These are phyloP conservation scores for Dasysyrphus tricinctus DNA, from an alignment of 2,888 invertebrate species.

Conservation along the genomic window DNA sequence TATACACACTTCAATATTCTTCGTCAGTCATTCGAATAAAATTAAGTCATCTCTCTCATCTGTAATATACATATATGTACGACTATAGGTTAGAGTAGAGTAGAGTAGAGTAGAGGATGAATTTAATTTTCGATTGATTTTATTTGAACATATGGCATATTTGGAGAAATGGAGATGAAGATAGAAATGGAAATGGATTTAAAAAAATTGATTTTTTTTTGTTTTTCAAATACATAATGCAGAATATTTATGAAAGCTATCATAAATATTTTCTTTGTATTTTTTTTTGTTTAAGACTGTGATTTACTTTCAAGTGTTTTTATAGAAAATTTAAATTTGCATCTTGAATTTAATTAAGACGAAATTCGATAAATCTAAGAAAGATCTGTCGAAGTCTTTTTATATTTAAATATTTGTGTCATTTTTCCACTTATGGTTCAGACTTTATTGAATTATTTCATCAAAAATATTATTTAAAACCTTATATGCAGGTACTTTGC, in stretches of 20 bases:
- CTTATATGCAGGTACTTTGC: too few relatives aligned
- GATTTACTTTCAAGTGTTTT: constrained; percentile 24
- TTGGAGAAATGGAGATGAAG: background rate
- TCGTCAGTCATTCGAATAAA: constrained; percentile 68
- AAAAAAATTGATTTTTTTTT: background rate
- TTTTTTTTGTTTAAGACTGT: constrained; percentile 17
- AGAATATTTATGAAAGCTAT: background rate
- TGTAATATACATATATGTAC: background rate
- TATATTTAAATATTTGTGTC: too few relatives aligned
- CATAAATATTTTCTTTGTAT: background rate
- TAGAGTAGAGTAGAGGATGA: background rate
- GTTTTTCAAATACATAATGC: background rate
- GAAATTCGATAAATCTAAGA: constrained; percentile 1
- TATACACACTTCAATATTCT: constrained; percentile 52
- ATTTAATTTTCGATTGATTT: constrained; percentile 31
- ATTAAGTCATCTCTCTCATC: constrained; percentile 53
- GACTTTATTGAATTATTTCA: too few relatives aligned
- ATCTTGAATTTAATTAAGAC: background rate
- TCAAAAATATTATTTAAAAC: too few relatives aligned
- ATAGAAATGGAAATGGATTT: constrained; percentile 18
- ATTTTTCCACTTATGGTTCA: too few relatives aligned
- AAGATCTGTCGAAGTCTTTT: background rate
- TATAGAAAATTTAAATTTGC: constrained; percentile 1
- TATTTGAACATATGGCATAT: constrained; percentile 31
- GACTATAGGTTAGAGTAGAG: too few relatives aligned